Evolutionary conservation across 2,888 invertebrate genomes (phyloP).

Genomic region (Eupithecia tripunctaria): DNA sequence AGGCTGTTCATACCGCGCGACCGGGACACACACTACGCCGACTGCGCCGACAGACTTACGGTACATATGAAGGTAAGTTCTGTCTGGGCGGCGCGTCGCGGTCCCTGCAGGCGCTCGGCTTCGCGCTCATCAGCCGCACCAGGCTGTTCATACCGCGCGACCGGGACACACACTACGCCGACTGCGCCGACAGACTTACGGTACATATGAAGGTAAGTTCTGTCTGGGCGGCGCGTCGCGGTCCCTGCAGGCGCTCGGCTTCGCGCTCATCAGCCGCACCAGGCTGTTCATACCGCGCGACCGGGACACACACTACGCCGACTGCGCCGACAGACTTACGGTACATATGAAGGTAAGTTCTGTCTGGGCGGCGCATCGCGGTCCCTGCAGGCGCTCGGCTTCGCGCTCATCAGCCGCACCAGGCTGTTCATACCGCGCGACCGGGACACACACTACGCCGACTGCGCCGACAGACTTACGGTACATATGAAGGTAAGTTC

Average conservation of each 20-base stretch:
- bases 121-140: constrained; percentile 68
- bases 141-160: constrained; percentile 69
- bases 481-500: constrained; percentile 63
- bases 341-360: constrained; percentile 63
- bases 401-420: constrained; percentile 68
- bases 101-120: constrained; percentile 77
- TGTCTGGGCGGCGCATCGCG: constrained; percentile 65
- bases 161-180: constrained; percentile 56
- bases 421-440: constrained; percentile 69
- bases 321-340: constrained; percentile 60
- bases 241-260: constrained; percentile 77
- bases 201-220: constrained; percentile 63
- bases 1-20: constrained; percentile 69
- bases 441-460: constrained; percentile 56
- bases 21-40: constrained; percentile 56
- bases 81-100: constrained; percentile 65
- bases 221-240: constrained; percentile 65
- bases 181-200: constrained; percentile 60
- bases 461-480: constrained; percentile 60
- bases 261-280: constrained; percentile 68
- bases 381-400: constrained; percentile 77
- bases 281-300: constrained; percentile 69
- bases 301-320: constrained; percentile 56
- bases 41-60: constrained; percentile 60
- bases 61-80: constrained; percentile 63